Evolutionary conservation across 2,888 invertebrate species (phyloP).

Genomic region (Spodoptera exigua): DNA sequence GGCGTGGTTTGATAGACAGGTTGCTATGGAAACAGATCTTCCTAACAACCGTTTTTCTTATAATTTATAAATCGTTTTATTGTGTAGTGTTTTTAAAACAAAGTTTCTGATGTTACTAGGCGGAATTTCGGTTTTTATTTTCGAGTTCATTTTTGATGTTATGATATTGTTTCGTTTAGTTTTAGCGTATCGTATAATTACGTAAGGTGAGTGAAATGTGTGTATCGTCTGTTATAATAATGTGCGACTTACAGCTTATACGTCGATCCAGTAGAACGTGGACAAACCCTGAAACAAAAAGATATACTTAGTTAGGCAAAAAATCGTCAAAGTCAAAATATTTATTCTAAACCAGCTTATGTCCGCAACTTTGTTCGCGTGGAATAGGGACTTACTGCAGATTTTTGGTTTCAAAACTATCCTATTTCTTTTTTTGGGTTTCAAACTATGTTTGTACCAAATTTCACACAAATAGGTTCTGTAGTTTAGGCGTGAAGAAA

Average conservation of each 20-base stretch:
- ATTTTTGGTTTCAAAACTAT: too few species aligned
- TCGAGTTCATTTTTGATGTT: conserved; percentile 28
- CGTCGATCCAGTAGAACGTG: background rate
- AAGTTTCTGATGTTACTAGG: conserved; percentile 30
- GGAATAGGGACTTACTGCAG: too few species aligned
- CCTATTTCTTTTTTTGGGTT: too few species aligned
- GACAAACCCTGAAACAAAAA: conserved; percentile 35
- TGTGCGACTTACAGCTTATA: conserved; percentile 15
- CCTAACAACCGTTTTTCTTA: conserved; percentile 14
- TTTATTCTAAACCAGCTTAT: too few species aligned
- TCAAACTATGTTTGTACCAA: too few species aligned
- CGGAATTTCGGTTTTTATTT: conserved; percentile 14
- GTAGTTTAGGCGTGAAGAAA: too few species aligned
- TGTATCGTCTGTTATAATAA: too few species aligned
- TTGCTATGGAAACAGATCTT: conserved; percentile 16
- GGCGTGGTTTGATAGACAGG: background rate
- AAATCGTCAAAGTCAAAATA: too few species aligned
- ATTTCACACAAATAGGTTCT: too few species aligned
- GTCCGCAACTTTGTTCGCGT: too few species aligned
- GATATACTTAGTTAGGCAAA: background rate
- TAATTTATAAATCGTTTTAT: conserved; percentile 23
- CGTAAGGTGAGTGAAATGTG: too few species aligned
- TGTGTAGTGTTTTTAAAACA: conserved; percentile 28
- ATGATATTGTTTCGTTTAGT: background rate
- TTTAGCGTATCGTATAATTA: too few species aligned